phyloP scores from a whole-genome alignment of 2,113 vertebrate species.

The Lagopus muta region DNA sequence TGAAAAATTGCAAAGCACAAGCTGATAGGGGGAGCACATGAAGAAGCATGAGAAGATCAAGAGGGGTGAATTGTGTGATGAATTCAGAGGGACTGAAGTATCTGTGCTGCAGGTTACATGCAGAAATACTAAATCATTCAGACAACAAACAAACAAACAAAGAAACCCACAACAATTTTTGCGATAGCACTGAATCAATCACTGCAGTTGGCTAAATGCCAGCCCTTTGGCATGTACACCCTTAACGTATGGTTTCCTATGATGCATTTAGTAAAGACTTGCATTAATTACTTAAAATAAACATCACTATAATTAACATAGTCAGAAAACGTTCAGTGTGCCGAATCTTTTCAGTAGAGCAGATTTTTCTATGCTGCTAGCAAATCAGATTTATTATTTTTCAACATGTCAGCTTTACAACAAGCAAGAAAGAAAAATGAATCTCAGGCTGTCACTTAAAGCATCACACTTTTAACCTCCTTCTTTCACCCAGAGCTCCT shows the following conservation, averaged over 20 bases:
- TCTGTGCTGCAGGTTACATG: not conserved
- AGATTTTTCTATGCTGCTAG: not conserved
- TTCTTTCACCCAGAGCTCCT: slow-evolving; percentile 39
- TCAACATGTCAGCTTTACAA: not conserved
- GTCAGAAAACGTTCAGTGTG: not conserved
- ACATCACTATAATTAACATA: not conserved
- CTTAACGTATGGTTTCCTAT: not conserved
- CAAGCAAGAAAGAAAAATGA: not conserved
- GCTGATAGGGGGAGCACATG: slow-evolving; percentile 17
- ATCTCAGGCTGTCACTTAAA: not conserved
- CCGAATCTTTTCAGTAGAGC: not conserved
- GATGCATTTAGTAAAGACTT: not conserved
- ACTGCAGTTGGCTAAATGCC: not conserved
- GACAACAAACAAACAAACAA: not conserved
- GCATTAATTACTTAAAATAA: not conserved
- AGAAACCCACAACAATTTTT: not conserved
- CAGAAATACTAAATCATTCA: not conserved
- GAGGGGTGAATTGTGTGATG: slow-evolving; percentile 29
- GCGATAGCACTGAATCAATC: not conserved
- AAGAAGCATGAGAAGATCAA: not conserved
- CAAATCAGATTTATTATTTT: not conserved
- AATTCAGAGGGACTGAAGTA: not conserved
- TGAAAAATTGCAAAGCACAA: slow-evolving; percentile 38
- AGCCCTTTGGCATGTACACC: not conserved
- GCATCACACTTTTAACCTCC: slow-evolving; percentile 18